Evolutionary conservation across 2,888 invertebrate species (phyloP).

Genomic region (Podabrus alpinus): DNA sequence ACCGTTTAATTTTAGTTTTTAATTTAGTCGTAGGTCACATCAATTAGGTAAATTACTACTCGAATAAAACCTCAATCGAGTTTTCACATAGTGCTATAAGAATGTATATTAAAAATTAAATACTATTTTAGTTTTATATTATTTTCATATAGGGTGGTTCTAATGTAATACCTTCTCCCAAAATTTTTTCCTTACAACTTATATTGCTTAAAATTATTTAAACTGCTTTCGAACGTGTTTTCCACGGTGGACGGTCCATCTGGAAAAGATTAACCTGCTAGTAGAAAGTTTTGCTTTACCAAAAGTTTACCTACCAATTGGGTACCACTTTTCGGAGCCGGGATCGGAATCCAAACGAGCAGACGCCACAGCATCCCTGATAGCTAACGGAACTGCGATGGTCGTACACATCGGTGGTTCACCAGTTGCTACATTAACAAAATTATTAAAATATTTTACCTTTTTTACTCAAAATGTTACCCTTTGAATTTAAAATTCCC

Average conservation of each 20-base stretch:
- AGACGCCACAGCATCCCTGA: background rate
- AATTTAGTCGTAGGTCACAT: no score
- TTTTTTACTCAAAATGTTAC: background rate
- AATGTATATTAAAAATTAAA: background rate
- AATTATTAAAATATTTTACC: background rate
- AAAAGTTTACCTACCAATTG: background rate
- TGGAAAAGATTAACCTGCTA: background rate
- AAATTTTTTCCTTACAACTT: background rate
- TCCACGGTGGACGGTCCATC: background rate
- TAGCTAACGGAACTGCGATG: background rate
- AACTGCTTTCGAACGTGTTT: background rate
- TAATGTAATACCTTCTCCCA: background rate
- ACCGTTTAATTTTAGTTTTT: no score
- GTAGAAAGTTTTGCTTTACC: background rate
- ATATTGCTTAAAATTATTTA: background rate
- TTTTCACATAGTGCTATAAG: no score
- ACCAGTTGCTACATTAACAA: background rate
- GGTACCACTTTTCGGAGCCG: background rate
- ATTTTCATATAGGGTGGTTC: background rate
- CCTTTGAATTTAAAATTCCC: background rate
- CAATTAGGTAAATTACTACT: no score
- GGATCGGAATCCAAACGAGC: background rate
- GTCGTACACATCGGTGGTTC: background rate
- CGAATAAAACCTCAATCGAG: no score
- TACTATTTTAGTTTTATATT: background rate